Percentiles rank a stretch among this genome's conserved stretches.
Evolutionary conservation across 2,113 vertebrate genomes (phyloP).

Genomic region (Ursus arctos): DNA sequence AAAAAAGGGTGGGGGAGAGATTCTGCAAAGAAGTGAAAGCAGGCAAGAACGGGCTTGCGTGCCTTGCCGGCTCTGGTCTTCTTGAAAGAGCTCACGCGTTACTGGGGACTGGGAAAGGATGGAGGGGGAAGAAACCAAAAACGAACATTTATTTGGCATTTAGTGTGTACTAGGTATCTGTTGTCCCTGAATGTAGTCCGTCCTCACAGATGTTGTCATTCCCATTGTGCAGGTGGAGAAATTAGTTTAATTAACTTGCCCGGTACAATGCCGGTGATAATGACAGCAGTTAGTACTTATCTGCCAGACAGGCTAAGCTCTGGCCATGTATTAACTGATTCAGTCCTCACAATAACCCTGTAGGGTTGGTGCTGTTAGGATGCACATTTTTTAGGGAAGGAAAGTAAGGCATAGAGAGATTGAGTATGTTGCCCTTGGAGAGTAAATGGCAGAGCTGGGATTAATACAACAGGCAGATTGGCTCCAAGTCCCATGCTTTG

Average conservation of each 20-base stretch:
- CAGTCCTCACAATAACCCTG: neutral
- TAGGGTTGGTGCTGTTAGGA: neutral
- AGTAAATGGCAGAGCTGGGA: neutral
- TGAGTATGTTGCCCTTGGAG: neutral
- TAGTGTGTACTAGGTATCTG: neutral
- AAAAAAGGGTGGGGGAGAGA: neutral
- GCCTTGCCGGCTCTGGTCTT: neutral
- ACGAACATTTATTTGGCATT: neutral
- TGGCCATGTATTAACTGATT: neutral
- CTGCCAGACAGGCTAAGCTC: neutral
- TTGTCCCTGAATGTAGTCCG: neutral
- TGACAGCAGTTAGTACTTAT: neutral
- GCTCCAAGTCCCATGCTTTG: neutral
- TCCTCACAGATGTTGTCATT: neutral
- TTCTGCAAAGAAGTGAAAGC: constrained; percentile 22
- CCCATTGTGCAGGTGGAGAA: constrained; percentile 1
- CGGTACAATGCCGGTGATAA: neutral
- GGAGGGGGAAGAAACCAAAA: neutral
- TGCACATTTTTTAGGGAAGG: neutral
- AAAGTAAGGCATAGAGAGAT: neutral
- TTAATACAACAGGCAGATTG: neutral
- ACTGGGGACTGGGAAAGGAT: neutral
- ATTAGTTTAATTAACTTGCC: neutral
- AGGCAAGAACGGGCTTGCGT: neutral
- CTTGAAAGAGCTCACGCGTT: neutral